These are phyloP conservation scores for Callaeas wilsoni DNA, from an alignment of 2,113 vertebrate genomes.

Conservation along the genomic window DNA sequence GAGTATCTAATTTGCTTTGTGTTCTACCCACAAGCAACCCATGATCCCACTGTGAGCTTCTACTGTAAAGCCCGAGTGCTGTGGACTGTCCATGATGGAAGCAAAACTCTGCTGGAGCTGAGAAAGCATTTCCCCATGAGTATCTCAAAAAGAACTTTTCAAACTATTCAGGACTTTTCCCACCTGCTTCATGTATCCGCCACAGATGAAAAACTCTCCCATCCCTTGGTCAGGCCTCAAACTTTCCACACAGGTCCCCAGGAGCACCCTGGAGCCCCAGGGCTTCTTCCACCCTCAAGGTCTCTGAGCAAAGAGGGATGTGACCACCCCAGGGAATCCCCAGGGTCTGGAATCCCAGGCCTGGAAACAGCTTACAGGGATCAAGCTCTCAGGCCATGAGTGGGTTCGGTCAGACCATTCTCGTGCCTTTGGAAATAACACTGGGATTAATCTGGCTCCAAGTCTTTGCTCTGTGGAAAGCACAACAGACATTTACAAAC, in stretches of 20 bases:
- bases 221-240: not conserved
- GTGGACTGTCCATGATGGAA: not conserved
- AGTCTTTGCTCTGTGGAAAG: not conserved
- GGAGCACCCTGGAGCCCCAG: not conserved
- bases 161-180: not conserved
- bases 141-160: not conserved
- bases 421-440: not conserved
- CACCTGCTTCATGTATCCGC: not conserved
- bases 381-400: not conserved
- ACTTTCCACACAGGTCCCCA: not conserved
- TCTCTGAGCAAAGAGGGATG: fast-evolving
- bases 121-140: not conserved
- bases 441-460: not conserved
- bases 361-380: not conserved
- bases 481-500: not conserved
- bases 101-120: not conserved
- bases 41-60: not conserved
- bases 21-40: not conserved
- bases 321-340: not conserved
- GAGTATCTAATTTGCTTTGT: not conserved
- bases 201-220: not conserved
- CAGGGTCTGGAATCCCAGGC: not conserved
- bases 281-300: not conserved
- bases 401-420: not conserved
- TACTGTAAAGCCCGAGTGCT: not conserved